These are phyloP conservation scores for Stegodyphus mimosarum DNA, from an alignment of 1,140 invertebrate species.

Conservation along the genomic window DNA sequence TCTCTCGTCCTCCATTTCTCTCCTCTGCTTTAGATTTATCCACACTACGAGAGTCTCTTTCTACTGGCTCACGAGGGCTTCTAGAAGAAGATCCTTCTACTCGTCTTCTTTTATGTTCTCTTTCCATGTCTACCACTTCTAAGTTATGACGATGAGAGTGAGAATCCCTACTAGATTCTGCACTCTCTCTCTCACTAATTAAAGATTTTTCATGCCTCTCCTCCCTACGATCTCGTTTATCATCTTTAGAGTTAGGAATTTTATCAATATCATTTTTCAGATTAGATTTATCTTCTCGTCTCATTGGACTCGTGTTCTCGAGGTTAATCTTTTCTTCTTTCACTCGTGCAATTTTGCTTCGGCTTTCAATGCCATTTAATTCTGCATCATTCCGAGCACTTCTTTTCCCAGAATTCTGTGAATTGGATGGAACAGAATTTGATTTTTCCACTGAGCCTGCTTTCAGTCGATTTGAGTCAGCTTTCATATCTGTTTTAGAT, in stretches of 20 bases:
- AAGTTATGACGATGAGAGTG: constrained; percentile 17
- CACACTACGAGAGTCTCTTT: constrained; percentile 15
- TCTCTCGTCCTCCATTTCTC: constrained; percentile 18
- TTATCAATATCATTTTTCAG: background rate
- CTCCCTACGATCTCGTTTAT: constrained; percentile 3
- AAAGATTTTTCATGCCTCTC: constrained; percentile 13
- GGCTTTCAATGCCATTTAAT: constrained; percentile 48
- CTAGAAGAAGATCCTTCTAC: constrained; percentile 31
- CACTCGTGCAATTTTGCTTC: background rate
- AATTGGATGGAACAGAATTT: background rate
- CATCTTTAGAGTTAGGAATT: background rate
- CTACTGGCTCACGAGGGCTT: constrained; percentile 33
- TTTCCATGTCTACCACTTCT: constrained; percentile 17
- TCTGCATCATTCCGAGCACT: constrained; percentile 8
- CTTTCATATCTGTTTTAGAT: constrained; percentile 5
- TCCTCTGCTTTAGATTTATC: constrained; percentile 24
- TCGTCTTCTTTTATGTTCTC: constrained; percentile 51
- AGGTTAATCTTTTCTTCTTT: constrained; percentile 32
- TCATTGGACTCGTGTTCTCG: constrained; percentile 32
- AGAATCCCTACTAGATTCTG: constrained; percentile 18
- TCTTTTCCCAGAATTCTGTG: constrained; percentile 19
- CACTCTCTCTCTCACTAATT: constrained; percentile 3
- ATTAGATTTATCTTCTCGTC: constrained; percentile 1
- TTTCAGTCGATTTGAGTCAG: background rate
- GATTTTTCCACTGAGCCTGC: constrained; percentile 2